Conservation (phyloP, 1,140 invertebrate species). For the Halictus rubicundus region DNA sequence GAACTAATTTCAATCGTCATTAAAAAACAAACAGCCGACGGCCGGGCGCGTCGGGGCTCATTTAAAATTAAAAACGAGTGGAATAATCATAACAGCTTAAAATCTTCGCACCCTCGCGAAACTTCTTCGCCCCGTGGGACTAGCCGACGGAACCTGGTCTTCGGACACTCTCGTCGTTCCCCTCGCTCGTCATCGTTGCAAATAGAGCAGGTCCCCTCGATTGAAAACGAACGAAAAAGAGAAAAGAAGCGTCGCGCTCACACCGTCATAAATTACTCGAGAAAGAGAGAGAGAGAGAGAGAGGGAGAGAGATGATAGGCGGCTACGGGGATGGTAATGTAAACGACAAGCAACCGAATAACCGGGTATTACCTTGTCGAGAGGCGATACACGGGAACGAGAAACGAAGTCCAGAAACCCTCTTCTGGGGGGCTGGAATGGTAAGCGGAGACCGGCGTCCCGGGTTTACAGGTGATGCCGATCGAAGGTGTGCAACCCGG, state of each 20-base stretch:
- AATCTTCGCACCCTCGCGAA: slow-evolving; percentile 28
- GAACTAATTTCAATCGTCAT: slow-evolving; percentile 42
- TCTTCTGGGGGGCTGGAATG: neutral
- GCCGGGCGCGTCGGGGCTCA: neutral
- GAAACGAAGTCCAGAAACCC: slow-evolving; percentile 5
- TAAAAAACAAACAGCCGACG: slow-evolving; percentile 31
- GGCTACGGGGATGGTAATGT: neutral
- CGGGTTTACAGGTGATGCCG: slow-evolving; percentile 29
- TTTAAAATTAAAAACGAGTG: slow-evolving; percentile 42
- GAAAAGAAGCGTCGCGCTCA: neutral
- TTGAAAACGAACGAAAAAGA: no score
- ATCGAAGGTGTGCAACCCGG: slow-evolving; percentile 34
- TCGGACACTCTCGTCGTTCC: neutral
- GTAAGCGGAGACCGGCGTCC: slow-evolving; percentile 9
- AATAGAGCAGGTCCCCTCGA: neutral
- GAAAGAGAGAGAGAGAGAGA: no score
- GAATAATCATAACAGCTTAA: slow-evolving; percentile 44
- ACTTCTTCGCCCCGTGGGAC: slow-evolving; percentile 17
- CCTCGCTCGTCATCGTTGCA: neutral
- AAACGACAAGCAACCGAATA: slow-evolving; percentile 10
- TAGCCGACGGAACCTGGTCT: neutral
- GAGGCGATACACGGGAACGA: neutral
- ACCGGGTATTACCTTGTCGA: neutral
- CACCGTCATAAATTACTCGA: neutral
- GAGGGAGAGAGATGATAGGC: neutral